These are phyloP conservation scores for Clarias batrachus DNA, from an alignment of 2,113 vertebrate species.

Conservation along the genomic window DNA sequence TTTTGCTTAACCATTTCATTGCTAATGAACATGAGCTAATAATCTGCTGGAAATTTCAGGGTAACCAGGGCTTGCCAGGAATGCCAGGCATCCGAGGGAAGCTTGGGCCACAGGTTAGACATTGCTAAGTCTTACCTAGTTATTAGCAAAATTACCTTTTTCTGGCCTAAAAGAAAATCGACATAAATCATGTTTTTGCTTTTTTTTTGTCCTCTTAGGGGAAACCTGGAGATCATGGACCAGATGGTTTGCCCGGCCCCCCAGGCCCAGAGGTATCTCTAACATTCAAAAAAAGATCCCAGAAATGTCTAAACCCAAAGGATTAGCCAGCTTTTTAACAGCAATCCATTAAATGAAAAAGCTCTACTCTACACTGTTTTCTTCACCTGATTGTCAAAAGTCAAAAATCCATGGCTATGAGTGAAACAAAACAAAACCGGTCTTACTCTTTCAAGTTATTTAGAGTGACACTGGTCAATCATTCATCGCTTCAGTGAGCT, in stretches of 20 bases:
- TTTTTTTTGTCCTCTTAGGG: conserved; percentile 72
- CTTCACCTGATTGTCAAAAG: neutral
- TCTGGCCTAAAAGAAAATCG: neutral
- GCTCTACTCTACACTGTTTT: neutral
- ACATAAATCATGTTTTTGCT: neutral
- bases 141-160: neutral
- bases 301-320: neutral
- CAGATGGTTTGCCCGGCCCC: conserved; percentile 79
- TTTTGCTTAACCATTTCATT: conserved; percentile 7
- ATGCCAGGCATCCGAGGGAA: conserved; percentile 81
- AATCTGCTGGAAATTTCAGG: conserved; percentile 68
- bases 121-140: neutral
- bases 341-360: neutral
- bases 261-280: conserved; percentile 85
- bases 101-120: conserved; percentile 81
- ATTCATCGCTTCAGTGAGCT: neutral
- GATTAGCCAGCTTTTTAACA: neutral
- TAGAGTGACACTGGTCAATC: neutral
- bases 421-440: neutral
- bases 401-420: neutral
- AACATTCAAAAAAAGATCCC: conserved; percentile 2
- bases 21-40: conserved; percentile 26
- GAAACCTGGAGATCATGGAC: conserved; percentile 84
- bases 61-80: conserved; percentile 83
- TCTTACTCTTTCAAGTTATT: neutral